These are phyloP conservation scores for Eulemur rufifrons DNA, from an alignment of 2,113 vertebrate species.

Conservation along the genomic window DNA sequence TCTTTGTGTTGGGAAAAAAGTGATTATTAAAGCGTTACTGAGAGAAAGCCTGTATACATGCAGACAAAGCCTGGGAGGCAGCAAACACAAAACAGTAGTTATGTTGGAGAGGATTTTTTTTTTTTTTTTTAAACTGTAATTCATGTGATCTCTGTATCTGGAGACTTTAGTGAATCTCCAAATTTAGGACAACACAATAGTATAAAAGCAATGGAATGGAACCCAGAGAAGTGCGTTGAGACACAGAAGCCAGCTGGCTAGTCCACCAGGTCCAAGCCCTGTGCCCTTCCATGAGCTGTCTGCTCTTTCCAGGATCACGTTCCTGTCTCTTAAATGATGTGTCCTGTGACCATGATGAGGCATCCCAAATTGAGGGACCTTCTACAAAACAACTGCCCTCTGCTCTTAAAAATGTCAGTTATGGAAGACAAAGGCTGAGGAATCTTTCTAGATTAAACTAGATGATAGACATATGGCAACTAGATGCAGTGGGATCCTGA, in stretches of 20 bases:
- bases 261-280: background rate
- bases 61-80: background rate
- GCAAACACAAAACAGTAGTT: background rate
- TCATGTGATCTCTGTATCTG: background rate
- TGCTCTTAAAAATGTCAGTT: background rate
- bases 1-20: background rate
- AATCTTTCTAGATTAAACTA: background rate
- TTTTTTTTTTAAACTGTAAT: background rate
- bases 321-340: background rate
- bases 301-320: background rate
- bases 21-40: background rate
- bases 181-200: background rate
- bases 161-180: background rate
- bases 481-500: background rate
- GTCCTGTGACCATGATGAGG: background rate
- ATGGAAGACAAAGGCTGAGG: background rate
- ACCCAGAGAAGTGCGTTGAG: background rate
- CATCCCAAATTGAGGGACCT: background rate
- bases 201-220: background rate
- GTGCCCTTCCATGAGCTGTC: background rate
- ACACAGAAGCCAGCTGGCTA: background rate
- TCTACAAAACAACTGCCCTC: background rate
- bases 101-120: background rate
- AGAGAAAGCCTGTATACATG: background rate
- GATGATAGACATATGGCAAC: background rate